Evolutionary conservation across 2,113 vertebrate species (phyloP), one percentile per base, ranked within the genome.

Genomic region (Lontra canadensis): DNA sequence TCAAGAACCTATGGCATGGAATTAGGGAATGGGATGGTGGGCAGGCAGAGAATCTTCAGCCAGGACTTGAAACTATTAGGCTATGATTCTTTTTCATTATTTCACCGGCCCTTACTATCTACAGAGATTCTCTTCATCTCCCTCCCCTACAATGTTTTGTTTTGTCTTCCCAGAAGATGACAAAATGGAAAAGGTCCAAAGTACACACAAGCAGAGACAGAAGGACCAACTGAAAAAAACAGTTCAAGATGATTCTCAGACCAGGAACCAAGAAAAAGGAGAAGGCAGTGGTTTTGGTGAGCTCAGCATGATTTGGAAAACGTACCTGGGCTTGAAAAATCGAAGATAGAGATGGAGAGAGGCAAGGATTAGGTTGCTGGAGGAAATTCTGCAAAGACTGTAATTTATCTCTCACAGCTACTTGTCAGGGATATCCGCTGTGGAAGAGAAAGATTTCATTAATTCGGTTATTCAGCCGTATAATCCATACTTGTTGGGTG

Each of bases 121-220:
- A 49, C 11, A 71, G 57, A 97, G 17, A 76, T 31, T 69, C 36
- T 87, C 20, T 85, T 74, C 42, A 59, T 85, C 34, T 65, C 12
- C 18, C 3, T 29, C 78, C 59, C 44, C 63, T 69, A 80, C 26
- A 74, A 0, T 91, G 39, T 96, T 97, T 90, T 97, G 20, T 92
- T 98, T 97, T 97, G 44, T 95, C 52, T 97, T 96, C 74, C 65
- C 55, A 97, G 95, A 97, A 96, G 80, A 98, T 97, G 97, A 93
- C 79, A 94, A 90, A 84, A 36, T 95, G 55, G 95, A 96, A 76
- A 73, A 71, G 88, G 49, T 59, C 59, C 97, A 95, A 96, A 80
- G 57, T 90, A 63, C 84, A 81, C 20, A 42, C 95, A 95, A 96
- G 34, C 65, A 79, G 49, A 97, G 34, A 78, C 98, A 95, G 79